Conservation (phyloP, 2,113 vertebrate genomes). For the Addax nasomaculatus region DNA sequence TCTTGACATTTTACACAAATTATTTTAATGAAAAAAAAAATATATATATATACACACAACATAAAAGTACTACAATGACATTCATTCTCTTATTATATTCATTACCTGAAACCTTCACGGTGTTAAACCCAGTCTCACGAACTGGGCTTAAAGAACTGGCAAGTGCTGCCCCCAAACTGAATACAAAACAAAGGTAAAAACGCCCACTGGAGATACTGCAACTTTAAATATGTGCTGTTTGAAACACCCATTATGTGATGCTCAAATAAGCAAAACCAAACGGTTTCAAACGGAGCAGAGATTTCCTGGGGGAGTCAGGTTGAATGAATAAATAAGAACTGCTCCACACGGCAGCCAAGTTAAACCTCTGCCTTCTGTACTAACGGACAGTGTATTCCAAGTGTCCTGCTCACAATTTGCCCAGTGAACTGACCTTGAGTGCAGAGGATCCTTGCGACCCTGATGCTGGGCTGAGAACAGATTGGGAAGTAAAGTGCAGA, state of each 20-base stretch:
- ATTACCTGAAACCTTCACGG: background rate
- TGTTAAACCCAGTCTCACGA: background rate
- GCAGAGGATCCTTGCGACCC: background rate
- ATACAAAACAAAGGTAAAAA: background rate
- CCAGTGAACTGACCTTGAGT: rapidly evolving
- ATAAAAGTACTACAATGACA: too few species aligned
- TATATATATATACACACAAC: background rate
- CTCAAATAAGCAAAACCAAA: too few species aligned
- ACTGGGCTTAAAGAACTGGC: background rate
- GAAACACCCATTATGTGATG: rapidly evolving
- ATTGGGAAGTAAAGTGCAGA: too few species aligned
- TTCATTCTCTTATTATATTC: rapidly evolving
- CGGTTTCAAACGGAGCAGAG: rapidly evolving
- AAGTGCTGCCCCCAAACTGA: background rate
- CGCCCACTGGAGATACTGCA: background rate
- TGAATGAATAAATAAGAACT: rapidly evolving
- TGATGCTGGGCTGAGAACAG: background rate
- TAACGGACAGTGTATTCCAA: rapidly evolving
- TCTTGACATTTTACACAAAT: background rate
- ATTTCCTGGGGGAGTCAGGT: rapidly evolving
- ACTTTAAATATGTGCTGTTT: rapidly evolving
- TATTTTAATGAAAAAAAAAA: background rate
- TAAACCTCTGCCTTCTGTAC: background rate
- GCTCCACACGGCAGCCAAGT: rapidly evolving
- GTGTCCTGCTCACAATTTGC: background rate